Conservation (phyloP, 35 echinoderm and acorn worm genomes). For the Nesometra sesokonis region DNA sequence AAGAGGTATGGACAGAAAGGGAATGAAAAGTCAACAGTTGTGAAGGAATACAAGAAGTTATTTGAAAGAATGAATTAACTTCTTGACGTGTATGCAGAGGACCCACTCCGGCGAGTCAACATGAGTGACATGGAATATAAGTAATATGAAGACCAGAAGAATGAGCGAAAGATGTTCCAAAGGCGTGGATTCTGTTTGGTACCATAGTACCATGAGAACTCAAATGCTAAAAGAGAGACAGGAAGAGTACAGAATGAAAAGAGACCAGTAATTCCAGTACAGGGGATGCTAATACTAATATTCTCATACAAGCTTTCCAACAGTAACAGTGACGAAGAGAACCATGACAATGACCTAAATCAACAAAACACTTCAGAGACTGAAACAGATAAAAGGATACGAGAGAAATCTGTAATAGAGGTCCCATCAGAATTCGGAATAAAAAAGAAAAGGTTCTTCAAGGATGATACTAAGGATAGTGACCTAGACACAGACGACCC, state of each 20-base stretch:
- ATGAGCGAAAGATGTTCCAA: too few relatives aligned
- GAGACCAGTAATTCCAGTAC: too few relatives aligned
- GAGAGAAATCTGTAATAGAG: neutral
- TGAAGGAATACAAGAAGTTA: neutral
- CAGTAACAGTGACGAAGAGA: constrained; percentile 7
- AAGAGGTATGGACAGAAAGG: constrained; percentile 1
- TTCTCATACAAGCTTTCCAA: neutral
- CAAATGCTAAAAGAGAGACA: too few relatives aligned
- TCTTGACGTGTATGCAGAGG: neutral
- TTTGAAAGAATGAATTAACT: neutral
- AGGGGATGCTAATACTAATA: too few relatives aligned
- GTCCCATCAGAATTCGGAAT: neutral
- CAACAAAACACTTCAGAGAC: too few relatives aligned
- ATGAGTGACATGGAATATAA: too few relatives aligned
- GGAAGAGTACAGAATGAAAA: too few relatives aligned
- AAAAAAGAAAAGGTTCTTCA: neutral
- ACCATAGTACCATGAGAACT: too few relatives aligned
- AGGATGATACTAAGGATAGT: neutral
- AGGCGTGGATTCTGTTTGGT: too few relatives aligned
- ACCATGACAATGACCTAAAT: neutral
- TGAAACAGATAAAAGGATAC: too few relatives aligned
- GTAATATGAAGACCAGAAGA: too few relatives aligned
- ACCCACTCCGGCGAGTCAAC: too few relatives aligned
- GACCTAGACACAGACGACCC: neutral
- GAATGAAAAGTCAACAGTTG: neutral